Evolutionary conservation across 2,888 invertebrate genomes (phyloP).

Genomic region (Drosophila histrio): DNA sequence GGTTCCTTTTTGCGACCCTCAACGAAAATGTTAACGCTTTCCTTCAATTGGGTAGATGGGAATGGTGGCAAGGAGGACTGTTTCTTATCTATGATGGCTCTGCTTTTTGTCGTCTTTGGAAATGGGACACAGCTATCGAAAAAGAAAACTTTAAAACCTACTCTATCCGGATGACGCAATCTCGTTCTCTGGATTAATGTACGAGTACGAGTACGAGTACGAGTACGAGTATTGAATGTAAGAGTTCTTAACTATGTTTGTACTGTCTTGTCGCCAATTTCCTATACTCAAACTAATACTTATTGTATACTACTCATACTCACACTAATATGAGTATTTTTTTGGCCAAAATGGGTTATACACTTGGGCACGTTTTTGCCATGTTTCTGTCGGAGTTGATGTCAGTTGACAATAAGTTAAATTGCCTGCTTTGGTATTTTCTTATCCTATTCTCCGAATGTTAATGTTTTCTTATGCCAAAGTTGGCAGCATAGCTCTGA

Average conservation of each 20-base stretch:
- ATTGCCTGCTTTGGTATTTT: not conserved
- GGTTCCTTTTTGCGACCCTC: slow-evolving; percentile 4
- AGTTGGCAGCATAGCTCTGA: not conserved
- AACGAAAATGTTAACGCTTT: slow-evolving; percentile 20
- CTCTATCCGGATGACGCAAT: slow-evolving; percentile 39
- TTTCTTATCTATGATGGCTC: slow-evolving; percentile 41
- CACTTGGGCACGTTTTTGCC: slow-evolving; percentile 11
- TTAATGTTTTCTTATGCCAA: not conserved
- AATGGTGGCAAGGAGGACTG: slow-evolving; percentile 15
- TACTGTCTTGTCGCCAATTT: not conserved
- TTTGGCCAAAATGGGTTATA: not conserved
- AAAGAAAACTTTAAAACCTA: slow-evolving; percentile 48
- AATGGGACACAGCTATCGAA: slow-evolving; percentile 22
- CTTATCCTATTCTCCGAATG: not conserved
- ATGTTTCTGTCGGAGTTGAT: slow-evolving; percentile 1
- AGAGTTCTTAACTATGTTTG: slow-evolving; percentile 9
- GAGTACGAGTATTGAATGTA: slow-evolving; percentile 12
- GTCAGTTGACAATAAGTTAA: slow-evolving; percentile 20
- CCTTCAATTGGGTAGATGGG: not conserved
- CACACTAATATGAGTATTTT: not conserved
- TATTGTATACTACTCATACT: not conserved
- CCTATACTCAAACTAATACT: not conserved
- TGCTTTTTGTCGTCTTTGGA: slow-evolving; percentile 31
- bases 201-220: not conserved
- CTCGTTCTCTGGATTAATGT: slow-evolving; percentile 6